These are phyloP conservation scores for Delphinus delphis DNA, from an alignment of 2,113 vertebrate species.

Conservation along the genomic window DNA sequence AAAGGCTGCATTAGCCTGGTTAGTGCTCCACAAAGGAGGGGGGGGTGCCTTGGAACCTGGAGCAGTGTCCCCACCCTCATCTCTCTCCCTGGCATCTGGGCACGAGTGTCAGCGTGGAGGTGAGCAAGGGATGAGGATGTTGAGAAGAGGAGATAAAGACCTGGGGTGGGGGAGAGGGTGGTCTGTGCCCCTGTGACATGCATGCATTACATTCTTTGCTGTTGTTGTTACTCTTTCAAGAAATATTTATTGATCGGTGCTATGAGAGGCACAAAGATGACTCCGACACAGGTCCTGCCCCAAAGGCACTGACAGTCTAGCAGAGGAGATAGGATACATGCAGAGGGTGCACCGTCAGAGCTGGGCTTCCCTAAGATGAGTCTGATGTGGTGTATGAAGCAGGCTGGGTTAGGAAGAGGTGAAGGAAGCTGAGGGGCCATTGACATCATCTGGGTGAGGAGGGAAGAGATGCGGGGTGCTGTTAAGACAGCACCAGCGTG, in stretches of 20 bases:
- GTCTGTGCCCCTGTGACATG: no score
- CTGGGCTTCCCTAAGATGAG: background rate
- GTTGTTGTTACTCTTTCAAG: background rate
- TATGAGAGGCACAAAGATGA: background rate
- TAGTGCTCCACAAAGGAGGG: no score
- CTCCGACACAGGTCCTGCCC: background rate
- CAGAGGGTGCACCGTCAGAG: no score
- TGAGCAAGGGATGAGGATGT: no score
- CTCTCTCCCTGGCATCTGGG: background rate
- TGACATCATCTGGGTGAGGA: background rate
- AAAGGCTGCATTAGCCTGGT: background rate
- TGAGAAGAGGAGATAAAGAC: background rate
- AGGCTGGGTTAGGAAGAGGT: no score
- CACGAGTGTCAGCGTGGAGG: background rate
- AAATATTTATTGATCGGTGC: background rate
- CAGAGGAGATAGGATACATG: background rate
- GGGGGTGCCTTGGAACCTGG: background rate
- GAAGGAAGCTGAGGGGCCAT: background rate
- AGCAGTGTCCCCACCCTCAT: fast-evolving
- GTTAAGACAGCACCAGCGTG: fast-evolving
- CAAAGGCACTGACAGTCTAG: no score
- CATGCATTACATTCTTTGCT: background rate
- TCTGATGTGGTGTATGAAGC: background rate
- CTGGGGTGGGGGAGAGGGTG: background rate
- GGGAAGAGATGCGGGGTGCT: background rate